Evolutionary conservation across 2,113 vertebrate genomes (phyloP), one percentile per base, ranked within the genome.

Genomic region (Toxotes chatareus): DNA sequence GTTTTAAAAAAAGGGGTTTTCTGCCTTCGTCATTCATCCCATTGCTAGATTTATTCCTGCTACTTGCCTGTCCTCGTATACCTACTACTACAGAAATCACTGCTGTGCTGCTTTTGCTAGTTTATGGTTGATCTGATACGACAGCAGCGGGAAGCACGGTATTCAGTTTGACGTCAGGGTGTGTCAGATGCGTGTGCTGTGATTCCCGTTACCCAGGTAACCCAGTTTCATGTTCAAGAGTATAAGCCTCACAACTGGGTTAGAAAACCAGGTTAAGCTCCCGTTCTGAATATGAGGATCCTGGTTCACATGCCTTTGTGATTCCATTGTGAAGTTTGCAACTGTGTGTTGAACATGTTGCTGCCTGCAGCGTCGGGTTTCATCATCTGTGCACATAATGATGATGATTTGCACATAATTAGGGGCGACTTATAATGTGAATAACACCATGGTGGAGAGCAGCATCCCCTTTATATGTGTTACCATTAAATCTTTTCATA

Each of bases 241-340:
- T n/a, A 32, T 4, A 7, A 44, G 27, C 14, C 4, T 66, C 27
- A 3, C 21, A 73, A 76, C 53, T 74, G 64, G 64, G 79, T 77
- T 63, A 77, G 23, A 70, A 77, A 87, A 73, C 21, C 79, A 82
- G 67, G 76, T 46, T 72, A 46, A 44, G 42, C n/a, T 36, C 70
- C 70, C 40, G 0, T 27, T 72, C 23, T 53, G 46, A 65, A 23
- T 7, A 23, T 6, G 2, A 78, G 32, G 49, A 11, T 66, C 32
- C 40, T 42, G 19, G 2, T 31, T 19, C 31, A 57, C 42, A 46
- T 27, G 40, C 8, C 42, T 27, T 9, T 12, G 34, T 12, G 19
- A 38, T 60, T 34, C 34, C 36, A 0, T 40, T 53, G 11, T 63
- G 32, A 55, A 72, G 23, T n/a, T 2, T 32, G 65, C 27, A n/a